Percentiles rank a stretch among this genome's conserved stretches.
These are phyloP conservation scores for Ischnus inquisitorius DNA, from an alignment of 2,888 invertebrate genomes.

Conservation along the genomic window DNA sequence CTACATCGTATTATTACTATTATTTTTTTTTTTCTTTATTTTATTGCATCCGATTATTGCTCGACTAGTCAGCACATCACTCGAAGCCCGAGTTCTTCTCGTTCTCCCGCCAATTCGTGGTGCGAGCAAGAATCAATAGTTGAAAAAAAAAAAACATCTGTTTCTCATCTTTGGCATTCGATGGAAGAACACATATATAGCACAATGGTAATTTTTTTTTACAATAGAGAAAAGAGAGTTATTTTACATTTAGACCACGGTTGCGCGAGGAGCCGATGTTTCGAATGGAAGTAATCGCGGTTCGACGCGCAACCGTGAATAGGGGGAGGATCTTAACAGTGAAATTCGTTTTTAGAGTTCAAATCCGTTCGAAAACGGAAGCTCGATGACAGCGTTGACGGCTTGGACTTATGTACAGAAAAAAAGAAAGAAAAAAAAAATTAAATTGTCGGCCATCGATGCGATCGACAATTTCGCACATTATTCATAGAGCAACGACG, in stretches of 20 bases:
- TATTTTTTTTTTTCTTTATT: conserved; percentile 12
- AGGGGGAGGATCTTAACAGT: not conserved
- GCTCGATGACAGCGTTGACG: conserved; percentile 68
- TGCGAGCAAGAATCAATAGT: not conserved
- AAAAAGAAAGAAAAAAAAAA: too few species aligned
- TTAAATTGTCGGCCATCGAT: not conserved
- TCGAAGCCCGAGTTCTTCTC: not conserved
- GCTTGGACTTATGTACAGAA: conserved; percentile 17
- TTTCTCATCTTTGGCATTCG: conserved; percentile 58
- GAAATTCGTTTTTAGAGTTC: conserved; percentile 47
- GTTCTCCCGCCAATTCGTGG: conserved; percentile 21
- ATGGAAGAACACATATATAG: conserved; percentile 40
- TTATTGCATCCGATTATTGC: conserved; percentile 15
- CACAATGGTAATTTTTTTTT: conserved; percentile 27
- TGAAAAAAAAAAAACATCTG: not conserved
- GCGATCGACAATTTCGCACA: conserved; percentile 18
- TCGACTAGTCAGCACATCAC: not conserved
- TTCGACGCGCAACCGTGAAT: not conserved
- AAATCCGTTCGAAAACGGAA: conserved; percentile 62
- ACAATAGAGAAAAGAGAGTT: conserved; percentile 12
- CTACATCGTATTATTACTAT: not conserved
- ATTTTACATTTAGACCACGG: not conserved
- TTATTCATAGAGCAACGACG: not conserved
- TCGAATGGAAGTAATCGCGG: not conserved
- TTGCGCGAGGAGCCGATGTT: not conserved